Percentiles rank a stretch among this genome's conserved stretches.
Conservation (phyloP, 2,113 vertebrate genomes). For the Nothobranchius kuhntae region DNA sequence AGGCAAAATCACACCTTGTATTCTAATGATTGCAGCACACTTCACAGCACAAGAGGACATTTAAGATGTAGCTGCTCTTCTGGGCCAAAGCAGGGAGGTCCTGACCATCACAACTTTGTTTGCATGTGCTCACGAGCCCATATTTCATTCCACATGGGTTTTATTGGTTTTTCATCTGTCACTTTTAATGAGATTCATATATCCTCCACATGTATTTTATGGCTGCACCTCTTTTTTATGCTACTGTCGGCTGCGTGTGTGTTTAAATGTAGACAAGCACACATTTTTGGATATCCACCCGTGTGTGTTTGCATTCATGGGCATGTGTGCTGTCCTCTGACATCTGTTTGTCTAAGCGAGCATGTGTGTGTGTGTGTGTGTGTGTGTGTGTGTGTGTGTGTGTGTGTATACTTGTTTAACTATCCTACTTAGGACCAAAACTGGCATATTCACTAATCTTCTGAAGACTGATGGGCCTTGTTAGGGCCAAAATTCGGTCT, state of each 20-base stretch:
- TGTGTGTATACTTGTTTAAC: too few relatives aligned
- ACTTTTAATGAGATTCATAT: constrained; percentile 50
- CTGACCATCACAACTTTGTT: constrained; percentile 52
- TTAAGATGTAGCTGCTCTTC: constrained; percentile 77
- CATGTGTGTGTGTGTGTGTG: constrained; percentile 19
- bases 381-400: constrained; percentile 20
- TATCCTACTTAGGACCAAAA: too few relatives aligned
- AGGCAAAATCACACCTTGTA: constrained; percentile 37
- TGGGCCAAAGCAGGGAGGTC: constrained; percentile 61
- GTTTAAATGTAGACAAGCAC: not conserved
- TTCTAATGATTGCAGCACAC: constrained; percentile 83
- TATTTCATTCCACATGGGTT: constrained; percentile 58
- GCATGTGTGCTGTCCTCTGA: constrained; percentile 19
- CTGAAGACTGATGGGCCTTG: too few relatives aligned
- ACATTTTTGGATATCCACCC: not conserved
- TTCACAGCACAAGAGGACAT: constrained; percentile 81
- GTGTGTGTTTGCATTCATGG: constrained; percentile 7
- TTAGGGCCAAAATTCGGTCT: too few relatives aligned
- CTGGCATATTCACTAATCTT: too few relatives aligned
- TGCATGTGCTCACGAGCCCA: constrained; percentile 38
- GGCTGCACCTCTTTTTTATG: constrained; percentile 27
- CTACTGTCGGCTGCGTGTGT: constrained; percentile 15
- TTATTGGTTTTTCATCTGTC: constrained; percentile 51
- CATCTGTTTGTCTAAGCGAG: constrained; percentile 26
- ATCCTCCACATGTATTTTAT: constrained; percentile 42